Conservation (phyloP, 1,140 invertebrate species). For the Ladona fulva region DNA sequence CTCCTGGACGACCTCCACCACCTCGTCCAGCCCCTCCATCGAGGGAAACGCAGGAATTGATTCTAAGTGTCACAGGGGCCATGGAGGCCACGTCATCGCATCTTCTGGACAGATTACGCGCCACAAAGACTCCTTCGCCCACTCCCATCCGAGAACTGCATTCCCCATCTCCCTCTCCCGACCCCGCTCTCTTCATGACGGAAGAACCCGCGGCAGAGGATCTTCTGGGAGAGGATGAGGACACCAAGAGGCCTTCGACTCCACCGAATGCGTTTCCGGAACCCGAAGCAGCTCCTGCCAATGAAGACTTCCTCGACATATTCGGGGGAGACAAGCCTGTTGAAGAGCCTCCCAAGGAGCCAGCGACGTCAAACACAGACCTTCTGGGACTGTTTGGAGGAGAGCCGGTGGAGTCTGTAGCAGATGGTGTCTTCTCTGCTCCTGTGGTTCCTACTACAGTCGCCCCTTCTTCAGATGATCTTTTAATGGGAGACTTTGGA, state of each 20-base stretch:
- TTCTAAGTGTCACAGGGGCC: slow-evolving; percentile 74
- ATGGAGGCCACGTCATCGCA: slow-evolving; percentile 81
- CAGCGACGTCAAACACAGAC: slow-evolving; percentile 28
- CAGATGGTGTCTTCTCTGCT: neutral
- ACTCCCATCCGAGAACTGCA: slow-evolving; percentile 67
- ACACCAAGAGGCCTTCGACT: neutral
- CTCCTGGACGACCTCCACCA: slow-evolving; percentile 38
- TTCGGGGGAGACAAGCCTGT: slow-evolving; percentile 13
- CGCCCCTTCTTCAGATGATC: slow-evolving; percentile 18
- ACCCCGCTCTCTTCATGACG: slow-evolving; percentile 42
- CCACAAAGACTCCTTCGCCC: slow-evolving; percentile 70
- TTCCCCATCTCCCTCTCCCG: slow-evolving; percentile 74
- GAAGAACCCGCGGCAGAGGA: slow-evolving; percentile 37
- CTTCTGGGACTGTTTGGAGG: slow-evolving; percentile 36
- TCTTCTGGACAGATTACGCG: slow-evolving; percentile 67
- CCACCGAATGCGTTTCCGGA: neutral
- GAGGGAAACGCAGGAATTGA: slow-evolving; percentile 71
- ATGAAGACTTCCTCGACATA: slow-evolving; percentile 21
- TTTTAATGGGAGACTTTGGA: slow-evolving; percentile 16
- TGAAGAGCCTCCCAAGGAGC: slow-evolving; percentile 15
- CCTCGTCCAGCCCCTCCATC: slow-evolving; percentile 49
- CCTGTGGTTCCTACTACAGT: slow-evolving; percentile 17
- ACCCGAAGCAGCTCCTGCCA: neutral
- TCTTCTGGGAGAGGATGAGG: slow-evolving; percentile 45
- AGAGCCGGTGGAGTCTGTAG: slow-evolving; percentile 13